phyloP scores from a whole-genome alignment of 2,888 invertebrate genomes.

The Arge pagana region DNA sequence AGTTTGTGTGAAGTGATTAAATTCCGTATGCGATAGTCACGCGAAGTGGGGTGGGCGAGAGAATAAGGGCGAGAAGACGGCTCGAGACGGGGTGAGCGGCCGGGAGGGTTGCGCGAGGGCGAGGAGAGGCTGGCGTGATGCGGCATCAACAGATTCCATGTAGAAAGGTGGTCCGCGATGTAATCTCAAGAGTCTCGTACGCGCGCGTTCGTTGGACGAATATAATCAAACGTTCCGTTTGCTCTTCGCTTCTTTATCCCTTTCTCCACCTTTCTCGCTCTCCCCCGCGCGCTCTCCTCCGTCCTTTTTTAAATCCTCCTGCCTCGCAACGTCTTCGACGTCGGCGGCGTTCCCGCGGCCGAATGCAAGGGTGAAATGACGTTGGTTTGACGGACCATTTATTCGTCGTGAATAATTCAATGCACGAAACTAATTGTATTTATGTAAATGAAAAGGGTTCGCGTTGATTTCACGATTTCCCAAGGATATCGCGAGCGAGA shows the following conservation, averaged over 20 bases:
- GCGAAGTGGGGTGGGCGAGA: slow-evolving; percentile 24
- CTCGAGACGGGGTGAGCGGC: neutral
- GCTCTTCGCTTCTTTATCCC: neutral
- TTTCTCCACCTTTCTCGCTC: neutral
- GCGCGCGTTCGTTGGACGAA: neutral
- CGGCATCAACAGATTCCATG: too few relatives aligned
- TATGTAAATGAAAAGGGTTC: slow-evolving; percentile 47
- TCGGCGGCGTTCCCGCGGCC: slow-evolving; percentile 2
- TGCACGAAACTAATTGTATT: slow-evolving; percentile 54
- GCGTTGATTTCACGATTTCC: too few relatives aligned
- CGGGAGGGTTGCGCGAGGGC: slow-evolving; percentile 3
- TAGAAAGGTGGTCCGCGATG: slow-evolving; percentile 24
- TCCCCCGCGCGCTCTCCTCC: neutral
- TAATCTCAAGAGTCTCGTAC: slow-evolving; percentile 16
- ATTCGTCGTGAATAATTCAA: slow-evolving; percentile 51
- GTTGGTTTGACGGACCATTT: slow-evolving; percentile 6
- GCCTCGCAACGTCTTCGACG: neutral
- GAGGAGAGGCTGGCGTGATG: slow-evolving; percentile 27
- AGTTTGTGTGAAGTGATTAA: slow-evolving; percentile 41
- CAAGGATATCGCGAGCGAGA: slow-evolving; percentile 44
- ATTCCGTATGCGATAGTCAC: slow-evolving; percentile 37
- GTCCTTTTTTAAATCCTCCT: too few relatives aligned
- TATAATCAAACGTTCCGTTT: neutral
- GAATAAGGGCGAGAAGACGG: slow-evolving; percentile 8
- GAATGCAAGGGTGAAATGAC: neutral